Conservation (phyloP, 2,888 invertebrate genomes). For the Hydroisotoma schaefferi region DNA sequence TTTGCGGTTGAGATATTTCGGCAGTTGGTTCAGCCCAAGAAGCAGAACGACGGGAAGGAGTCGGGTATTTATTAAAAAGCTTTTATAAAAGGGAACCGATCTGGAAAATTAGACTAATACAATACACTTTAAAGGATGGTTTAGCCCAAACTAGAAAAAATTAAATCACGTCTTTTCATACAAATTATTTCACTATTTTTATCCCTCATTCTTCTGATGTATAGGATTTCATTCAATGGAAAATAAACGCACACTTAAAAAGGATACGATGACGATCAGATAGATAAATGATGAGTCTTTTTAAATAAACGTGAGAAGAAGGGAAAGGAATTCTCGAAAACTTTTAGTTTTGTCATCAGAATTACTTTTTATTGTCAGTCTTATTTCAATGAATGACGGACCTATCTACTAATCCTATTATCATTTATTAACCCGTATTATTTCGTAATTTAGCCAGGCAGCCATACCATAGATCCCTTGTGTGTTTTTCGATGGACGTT, state of each 20-base stretch:
- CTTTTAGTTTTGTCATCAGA: constrained; percentile 11
- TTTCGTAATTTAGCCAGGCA: constrained; percentile 13
- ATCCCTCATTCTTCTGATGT: too few species aligned
- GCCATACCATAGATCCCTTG: constrained; percentile 1
- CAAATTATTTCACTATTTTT: constrained; percentile 7
- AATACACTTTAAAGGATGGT: constrained; percentile 9
- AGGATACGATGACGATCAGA: too few species aligned
- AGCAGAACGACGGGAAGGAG: constrained; percentile 15
- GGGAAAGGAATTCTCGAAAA: constrained; percentile 12
- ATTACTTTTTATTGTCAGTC: constrained; percentile 6
- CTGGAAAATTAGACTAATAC: constrained; percentile 18
- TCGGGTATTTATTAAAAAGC: constrained; percentile 16
- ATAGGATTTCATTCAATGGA: too few species aligned
- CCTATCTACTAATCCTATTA: constrained; percentile 18
- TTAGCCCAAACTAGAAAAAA: constrained; percentile 13
- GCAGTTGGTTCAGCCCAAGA: constrained; percentile 12
- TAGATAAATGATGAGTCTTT: neutral
- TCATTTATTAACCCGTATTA: constrained; percentile 17
- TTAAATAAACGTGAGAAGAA: neutral
- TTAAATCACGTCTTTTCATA: constrained; percentile 14
- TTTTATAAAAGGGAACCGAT: constrained; percentile 16
- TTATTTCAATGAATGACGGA: too few species aligned
- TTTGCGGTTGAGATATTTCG: constrained; percentile 16
- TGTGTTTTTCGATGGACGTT: too few species aligned
- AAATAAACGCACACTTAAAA: too few species aligned